Base-by-base conservation (phyloP, 2,797 vertebrate species). In the Muscicapa comitata region DNA sequence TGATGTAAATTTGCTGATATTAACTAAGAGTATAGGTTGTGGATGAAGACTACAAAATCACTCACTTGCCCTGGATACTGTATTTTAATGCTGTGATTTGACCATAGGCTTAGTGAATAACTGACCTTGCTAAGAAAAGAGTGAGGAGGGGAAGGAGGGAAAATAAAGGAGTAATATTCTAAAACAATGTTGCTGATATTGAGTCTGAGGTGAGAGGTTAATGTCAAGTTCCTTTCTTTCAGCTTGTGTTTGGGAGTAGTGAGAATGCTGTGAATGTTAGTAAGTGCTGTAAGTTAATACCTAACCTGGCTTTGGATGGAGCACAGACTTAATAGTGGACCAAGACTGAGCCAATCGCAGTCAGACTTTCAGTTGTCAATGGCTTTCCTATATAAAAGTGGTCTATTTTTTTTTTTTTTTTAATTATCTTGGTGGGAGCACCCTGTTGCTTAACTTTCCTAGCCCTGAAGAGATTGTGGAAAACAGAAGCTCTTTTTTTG, bases 61-160 rank as follows among this genome's bases (percentile, higher is more conserved):
- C 4, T 4, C 8, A 7, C 2, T 81, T 68, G 10, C 6, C 2
- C 8, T 62, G 33, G 8, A 8, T 45, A 9, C 20, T 0, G 0
- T 86, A 4, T 83, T 86, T 59, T 68, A 40, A 28, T 65, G 15
- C n/a, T 84, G 43, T 24, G 17, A 1, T 48, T 90, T 78, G 65
- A 68, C 66, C 1, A 9, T 35, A 7, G 43, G 28, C 23, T 59
- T 65, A 4, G 14, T 23, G 29, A 42, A 3, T 45, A 78, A 57
- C 15, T 84, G 50, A 31, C 5, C 35, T 53, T 29, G 8, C 43
- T 57, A 23, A 31, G 43, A 38, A 57, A 51, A 29, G 14, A 38
- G n/a, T 13, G 33, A 65, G 38, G 43, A 63, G 43, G 17, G 11
- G 43, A 51, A 57, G 12, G 43, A 63, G 18, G 17, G 19, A 33